These are phyloP conservation scores for Microchrysa polita DNA, from an alignment of 2,888 invertebrate genomes.

Conservation along the genomic window DNA sequence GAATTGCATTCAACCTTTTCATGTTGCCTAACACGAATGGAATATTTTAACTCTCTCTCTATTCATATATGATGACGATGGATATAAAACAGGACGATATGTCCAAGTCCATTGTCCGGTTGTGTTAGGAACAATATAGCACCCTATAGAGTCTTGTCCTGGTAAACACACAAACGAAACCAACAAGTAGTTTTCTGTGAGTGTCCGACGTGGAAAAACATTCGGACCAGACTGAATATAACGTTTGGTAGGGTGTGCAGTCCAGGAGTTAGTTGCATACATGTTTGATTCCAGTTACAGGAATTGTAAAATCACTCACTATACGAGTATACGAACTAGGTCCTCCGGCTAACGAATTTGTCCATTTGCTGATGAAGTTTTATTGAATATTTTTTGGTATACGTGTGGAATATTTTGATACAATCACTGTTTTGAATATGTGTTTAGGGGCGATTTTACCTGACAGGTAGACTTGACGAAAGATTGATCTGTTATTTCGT, in stretches of 20 bases:
- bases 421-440: no score
- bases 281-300: not conserved
- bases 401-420: no score
- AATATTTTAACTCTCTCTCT: not conserved
- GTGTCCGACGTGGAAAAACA: not conserved
- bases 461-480: no score
- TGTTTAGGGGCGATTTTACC: no score
- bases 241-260: no score
- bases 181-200: conserved; percentile 7
- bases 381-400: no score
- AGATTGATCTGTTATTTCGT: no score
- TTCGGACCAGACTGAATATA: conserved; percentile 1
- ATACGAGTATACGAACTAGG: not conserved
- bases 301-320: not conserved
- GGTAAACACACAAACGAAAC: conserved; percentile 36
- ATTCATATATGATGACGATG: conserved; percentile 1
- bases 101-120: conserved; percentile 22
- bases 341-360: not conserved
- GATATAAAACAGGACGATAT: conserved; percentile 1
- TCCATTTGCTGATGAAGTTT: conserved; percentile 21
- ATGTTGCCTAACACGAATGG: not conserved
- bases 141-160: conserved; percentile 12
- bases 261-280: no score
- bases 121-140: conserved; percentile 18
- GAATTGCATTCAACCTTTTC: not conserved